Evolutionary conservation across 2,113 vertebrate genomes (phyloP), one percentile per base, ranked within the genome.

Genomic region (Protobothrops mucrosquamatus): DNA sequence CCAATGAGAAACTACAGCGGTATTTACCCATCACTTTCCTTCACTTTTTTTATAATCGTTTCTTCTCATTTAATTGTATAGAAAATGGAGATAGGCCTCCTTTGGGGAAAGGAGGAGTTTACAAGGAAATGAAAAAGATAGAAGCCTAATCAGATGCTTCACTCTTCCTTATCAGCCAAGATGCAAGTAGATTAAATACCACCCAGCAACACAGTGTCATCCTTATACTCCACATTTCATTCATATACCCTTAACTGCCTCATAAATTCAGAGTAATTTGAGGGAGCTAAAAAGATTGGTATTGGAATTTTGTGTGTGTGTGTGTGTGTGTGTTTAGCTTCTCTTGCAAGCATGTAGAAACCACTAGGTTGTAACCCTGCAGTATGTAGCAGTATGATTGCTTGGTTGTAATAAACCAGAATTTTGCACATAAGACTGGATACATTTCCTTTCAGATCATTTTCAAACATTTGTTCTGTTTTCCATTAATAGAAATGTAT

Each of bases 401-500:
- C 69, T 39, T 81, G 15, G 6, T 81, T 81, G n/a, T 39, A 39
- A 81, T 81, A 81, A 81, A 8, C n/a, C 34, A 81, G 15, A 81
- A 81, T 81, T 39, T 34, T 39, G 18, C 18, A 20, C 34, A 81
- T 81, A 6, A 6, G 69, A 39, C n/a, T 43, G 18, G 74, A 81
- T 43, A 39, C 22, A 43, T 85, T 61, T 11, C 26, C 24, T 94
- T 3, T 92, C 85, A 91, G 94, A 55, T 59, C 11, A 57, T 64
- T 51, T 87, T 55, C 52, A 51, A 57, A 46, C 88, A 74, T 48
- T n/a, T 81, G 4, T 88, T 92, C 88, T 91, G 74, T 94, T 14
- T 96, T 93, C 96, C 92, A 94, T 93, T 94, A 95, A 91, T 96
- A 99, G 99, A 99, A 99, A 95, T 99, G 99, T 96, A 92, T 98